Evolutionary conservation across 2,113 vertebrate genomes (phyloP), one percentile per base, ranked within the genome.

Genomic region (Rhinichthys klamathensis): DNA sequence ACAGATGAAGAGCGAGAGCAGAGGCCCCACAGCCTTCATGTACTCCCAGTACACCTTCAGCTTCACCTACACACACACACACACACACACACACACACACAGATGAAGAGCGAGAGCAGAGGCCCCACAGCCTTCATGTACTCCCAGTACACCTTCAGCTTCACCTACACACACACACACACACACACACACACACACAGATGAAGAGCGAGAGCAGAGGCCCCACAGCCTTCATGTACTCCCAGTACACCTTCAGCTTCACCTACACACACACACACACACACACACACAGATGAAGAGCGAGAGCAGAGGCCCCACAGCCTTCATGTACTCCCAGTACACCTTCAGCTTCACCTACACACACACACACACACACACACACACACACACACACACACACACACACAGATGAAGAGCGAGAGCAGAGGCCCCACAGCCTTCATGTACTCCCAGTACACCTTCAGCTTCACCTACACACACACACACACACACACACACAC

Each of bases 321-420:
- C 97, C 91, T 95, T 97, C 85, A 93, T 46, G 0, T 99, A 99
- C 74, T 98, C 96, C 95, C 95, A 93, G 91, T 96, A 98, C 88
- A 99, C 97, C 0, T 91, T 90, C 0, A 93, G 21, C 90, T 99
- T 98, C 38, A 99, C 97, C 98, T 51, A 5, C 49, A 51, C 49
- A 16, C 49, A 16, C 49, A 51, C 49, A 51, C 46, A 51, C 49
- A 51, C 49, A 46, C 46, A 46, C 46, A 46, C 7, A 38, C 10
- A 7, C 35, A 38, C 35, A 38, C 35, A n/a, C n/a, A n/a, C n/a
- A n/a, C n/a, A n/a, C n/a, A n/a, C n/a, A n/a, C n/a, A n/a, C n/a
- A n/a, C n/a, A n/a, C n/a, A n/a, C 96, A 97, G 89, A 98, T 95
- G 83, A 92, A 65, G 30, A 97, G 72, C 0, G 95, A 94, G 32